Evolutionary conservation across 2,113 vertebrate species (phyloP).

Genomic region (Thomomys bottae): DNA sequence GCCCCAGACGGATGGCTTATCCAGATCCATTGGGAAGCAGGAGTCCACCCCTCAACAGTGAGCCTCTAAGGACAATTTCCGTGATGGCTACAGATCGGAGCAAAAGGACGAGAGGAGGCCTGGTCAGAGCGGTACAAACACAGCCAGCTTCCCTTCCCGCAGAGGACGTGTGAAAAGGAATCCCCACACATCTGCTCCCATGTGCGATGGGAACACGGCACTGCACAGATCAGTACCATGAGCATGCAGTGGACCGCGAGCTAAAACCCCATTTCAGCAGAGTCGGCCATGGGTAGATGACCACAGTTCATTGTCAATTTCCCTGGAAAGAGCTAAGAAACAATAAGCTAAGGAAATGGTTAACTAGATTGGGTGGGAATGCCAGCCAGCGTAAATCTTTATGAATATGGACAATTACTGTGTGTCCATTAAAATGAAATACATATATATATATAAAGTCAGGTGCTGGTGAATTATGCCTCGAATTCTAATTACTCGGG

Average conservation of each 20-base stretch:
- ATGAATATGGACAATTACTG: background rate
- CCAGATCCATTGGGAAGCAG: slow-evolving; percentile 84
- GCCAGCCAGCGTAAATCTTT: too few species aligned
- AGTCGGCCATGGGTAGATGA: too few species aligned
- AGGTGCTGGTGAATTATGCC: too few species aligned
- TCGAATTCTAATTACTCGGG: too few species aligned
- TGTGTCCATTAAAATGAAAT: background rate
- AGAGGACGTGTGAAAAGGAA: background rate
- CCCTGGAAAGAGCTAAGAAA: background rate
- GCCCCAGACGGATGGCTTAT: slow-evolving; percentile 87
- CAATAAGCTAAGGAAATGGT: too few species aligned
- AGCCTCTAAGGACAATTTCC: background rate
- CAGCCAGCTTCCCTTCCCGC: background rate
- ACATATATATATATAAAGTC: background rate
- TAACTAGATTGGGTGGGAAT: too few species aligned
- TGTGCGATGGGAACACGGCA: background rate
- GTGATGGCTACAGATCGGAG: slow-evolving; percentile 70
- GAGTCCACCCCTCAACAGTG: background rate
- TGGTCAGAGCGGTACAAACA: background rate
- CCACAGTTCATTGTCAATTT: background rate
- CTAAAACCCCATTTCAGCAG: background rate
- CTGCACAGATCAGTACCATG: background rate
- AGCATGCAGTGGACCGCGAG: background rate
- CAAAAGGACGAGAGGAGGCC: slow-evolving; percentile 24
- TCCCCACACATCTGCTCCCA: background rate